These are phyloP conservation scores for Harpalus rufipes DNA, from an alignment of 2,888 invertebrate species.

Conservation along the genomic window DNA sequence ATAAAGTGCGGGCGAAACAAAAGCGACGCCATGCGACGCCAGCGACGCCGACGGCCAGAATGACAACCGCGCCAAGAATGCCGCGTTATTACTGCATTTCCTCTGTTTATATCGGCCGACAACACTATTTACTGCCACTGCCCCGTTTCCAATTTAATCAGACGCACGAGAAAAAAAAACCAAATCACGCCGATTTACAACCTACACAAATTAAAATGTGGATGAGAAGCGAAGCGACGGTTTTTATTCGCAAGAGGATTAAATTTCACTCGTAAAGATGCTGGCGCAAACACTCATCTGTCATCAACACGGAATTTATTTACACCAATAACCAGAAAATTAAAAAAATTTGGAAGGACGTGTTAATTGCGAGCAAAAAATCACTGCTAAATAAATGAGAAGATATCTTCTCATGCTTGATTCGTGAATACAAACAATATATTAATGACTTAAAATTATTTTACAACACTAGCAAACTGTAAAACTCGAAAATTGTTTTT, in stretches of 20 bases:
- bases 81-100: constrained; percentile 66
- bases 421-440: no score
- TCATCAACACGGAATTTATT: not conserved
- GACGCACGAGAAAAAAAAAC: constrained; percentile 47
- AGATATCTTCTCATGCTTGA: no score
- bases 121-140: constrained; percentile 57
- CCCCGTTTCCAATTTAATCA: constrained; percentile 65
- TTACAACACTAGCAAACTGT: no score
- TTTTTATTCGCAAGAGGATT: constrained; percentile 7
- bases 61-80: constrained; percentile 63
- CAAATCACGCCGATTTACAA: constrained; percentile 53
- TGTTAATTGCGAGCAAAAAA: not conserved
- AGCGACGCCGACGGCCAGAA: constrained; percentile 39
- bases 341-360: not conserved
- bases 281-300: not conserved
- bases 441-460: no score
- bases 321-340: not conserved
- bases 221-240: not conserved
- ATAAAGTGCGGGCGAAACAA: constrained; percentile 67
- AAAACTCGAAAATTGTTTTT: no score
- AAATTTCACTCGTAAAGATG: not conserved
- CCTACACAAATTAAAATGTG: constrained; percentile 58
- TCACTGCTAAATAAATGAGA: not conserved
- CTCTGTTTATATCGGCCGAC: constrained; percentile 66
- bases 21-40: constrained; percentile 50